Percentiles rank a stretch among this genome's conserved stretches.
These are phyloP conservation scores for Gavialis gangeticus DNA, from an alignment of 2,113 vertebrate species.

Conservation along the genomic window DNA sequence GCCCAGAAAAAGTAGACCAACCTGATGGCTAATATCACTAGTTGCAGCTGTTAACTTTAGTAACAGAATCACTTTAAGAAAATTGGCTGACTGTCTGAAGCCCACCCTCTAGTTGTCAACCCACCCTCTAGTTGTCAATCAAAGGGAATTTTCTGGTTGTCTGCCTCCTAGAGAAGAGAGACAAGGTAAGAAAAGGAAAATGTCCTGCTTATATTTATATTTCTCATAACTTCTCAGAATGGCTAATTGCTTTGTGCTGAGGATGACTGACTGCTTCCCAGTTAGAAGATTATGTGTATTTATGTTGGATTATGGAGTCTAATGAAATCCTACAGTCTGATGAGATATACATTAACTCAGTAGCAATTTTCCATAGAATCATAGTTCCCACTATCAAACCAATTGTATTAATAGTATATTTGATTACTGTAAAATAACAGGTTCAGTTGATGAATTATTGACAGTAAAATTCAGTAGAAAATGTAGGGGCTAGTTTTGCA, in stretches of 20 bases:
- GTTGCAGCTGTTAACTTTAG: background rate
- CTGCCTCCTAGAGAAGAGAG: background rate
- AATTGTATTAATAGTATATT: background rate
- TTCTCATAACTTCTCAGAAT: background rate
- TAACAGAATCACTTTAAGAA: background rate
- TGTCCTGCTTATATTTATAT: background rate
- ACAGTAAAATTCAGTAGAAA: background rate
- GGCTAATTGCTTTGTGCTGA: background rate
- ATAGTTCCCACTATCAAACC: background rate
- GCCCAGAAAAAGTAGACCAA: background rate
- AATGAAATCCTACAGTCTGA: background rate
- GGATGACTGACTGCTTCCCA: background rate
- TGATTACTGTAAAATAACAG: background rate
- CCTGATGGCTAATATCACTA: background rate
- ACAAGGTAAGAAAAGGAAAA: background rate
- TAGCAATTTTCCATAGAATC: background rate
- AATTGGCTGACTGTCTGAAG: background rate
- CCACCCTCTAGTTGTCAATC: background rate
- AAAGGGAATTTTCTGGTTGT: background rate
- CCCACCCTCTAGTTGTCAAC: background rate
- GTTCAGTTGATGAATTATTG: conserved; percentile 6
- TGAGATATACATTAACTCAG: background rate
- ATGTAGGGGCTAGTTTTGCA: background rate
- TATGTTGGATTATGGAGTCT: background rate
- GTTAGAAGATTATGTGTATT: background rate